Evolutionary conservation across 2,113 vertebrate species (phyloP), one percentile per base, ranked within the genome.

Genomic region (Dasyprocta punctata): DNA sequence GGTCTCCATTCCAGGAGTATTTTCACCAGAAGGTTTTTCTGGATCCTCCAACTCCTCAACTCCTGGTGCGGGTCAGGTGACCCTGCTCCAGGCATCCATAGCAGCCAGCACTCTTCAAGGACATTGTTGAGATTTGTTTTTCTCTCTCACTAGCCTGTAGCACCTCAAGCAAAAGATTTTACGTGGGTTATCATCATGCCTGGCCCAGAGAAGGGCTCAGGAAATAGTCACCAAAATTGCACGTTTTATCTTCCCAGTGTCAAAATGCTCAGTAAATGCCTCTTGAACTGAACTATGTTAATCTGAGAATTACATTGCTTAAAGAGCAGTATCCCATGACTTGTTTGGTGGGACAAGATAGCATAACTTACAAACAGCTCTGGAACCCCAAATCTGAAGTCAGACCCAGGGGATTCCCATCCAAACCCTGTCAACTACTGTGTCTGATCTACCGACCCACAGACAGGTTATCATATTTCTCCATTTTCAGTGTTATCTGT

Each of bases 41-140:
- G 14, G 69, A 26, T 41, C 2, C 22, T 3, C 22, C 2, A 33
- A 11, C 22, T 6, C 2, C 60, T 24, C n/a, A 0, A 5, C 10
- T 11, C 30, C 58, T 10, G 5, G 11, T 58, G 30, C 22, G 16
- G 30, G 1, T 61, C 75, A 28, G 19, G 24, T 9, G 20, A 4
- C 19, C 4, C 56, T 60, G 7, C 11, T 24, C 16, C 38, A 47
- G 38, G 65, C 41, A 16, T 36, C 30, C 24, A 49, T 54, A 38
- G 26, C 28, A 7, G 60, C 38, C 36, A 7, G 63, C 19, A 49
- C 17, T 65, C 38, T 7, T 5, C n/a, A 2, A 38, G 38, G 80
- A 56, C 47, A 65, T 54, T 2, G 61, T 0, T 36, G 65, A 82
- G 10, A 73, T 71, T n/a, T 81, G 13, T 47, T 20, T 33, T 20